Evolutionary conservation across 2,113 vertebrate species (phyloP).

Genomic region (Sylvilagus bachmani): DNA sequence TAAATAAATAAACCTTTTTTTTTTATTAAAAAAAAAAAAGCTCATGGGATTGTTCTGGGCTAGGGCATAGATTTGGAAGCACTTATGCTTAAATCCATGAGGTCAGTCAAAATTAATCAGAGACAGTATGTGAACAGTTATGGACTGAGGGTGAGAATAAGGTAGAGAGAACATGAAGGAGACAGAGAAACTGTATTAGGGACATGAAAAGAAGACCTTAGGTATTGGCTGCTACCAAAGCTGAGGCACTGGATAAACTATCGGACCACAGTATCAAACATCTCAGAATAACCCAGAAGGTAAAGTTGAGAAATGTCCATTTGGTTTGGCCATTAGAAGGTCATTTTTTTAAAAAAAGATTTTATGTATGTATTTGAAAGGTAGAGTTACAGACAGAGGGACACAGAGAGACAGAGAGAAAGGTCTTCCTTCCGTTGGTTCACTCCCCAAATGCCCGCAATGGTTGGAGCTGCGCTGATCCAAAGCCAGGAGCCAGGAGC

Average conservation of each 20-base stretch:
- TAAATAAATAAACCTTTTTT: too few species aligned
- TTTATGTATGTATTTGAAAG: too few species aligned
- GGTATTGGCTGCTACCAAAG: background rate
- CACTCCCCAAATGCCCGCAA: too few species aligned
- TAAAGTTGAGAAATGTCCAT: background rate
- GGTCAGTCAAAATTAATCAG: background rate
- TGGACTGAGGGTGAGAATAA: background rate
- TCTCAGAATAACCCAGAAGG: constrained; percentile 4
- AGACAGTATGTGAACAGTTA: background rate
- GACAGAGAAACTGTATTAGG: background rate
- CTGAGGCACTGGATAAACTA: background rate
- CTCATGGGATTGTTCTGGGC: background rate
- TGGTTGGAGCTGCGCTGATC: too few species aligned
- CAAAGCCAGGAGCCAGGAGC: too few species aligned
- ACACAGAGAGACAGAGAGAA: too few species aligned
- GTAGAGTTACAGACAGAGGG: too few species aligned
- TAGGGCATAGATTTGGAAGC: background rate
- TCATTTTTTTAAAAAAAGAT: too few species aligned
- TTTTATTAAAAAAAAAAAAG: background rate
- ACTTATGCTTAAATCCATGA: background rate
- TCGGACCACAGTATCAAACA: background rate
- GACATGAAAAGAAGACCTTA: background rate
- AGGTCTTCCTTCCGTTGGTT: too few species aligned
- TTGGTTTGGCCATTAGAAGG: background rate
- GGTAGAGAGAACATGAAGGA: background rate